These are phyloP conservation scores for Lepeophtheirus salmonis DNA, from an alignment of 1,140 invertebrate species.

Conservation along the genomic window DNA sequence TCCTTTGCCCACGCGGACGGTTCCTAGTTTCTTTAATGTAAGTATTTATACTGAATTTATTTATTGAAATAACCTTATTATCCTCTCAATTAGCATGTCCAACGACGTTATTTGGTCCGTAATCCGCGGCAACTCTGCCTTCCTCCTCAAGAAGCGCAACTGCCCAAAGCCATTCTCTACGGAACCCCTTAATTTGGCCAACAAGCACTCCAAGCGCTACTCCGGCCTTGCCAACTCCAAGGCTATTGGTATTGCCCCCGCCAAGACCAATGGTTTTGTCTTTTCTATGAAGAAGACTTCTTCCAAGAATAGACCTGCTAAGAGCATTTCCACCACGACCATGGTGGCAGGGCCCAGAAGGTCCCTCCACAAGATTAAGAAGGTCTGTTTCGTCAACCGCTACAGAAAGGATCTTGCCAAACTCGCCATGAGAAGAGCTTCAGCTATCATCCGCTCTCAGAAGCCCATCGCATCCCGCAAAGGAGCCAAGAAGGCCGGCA, in stretches of 20 bases:
- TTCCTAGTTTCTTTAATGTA: background rate
- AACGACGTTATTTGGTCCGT: conserved; percentile 13
- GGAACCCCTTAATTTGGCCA: conserved; percentile 10
- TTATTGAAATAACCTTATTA: too few relatives aligned
- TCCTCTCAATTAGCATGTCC: too few relatives aligned
- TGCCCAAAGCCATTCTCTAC: conserved; percentile 16
- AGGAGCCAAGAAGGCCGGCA: conserved; percentile 4
- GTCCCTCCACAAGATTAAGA: conserved; percentile 8
- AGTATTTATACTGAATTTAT: too few relatives aligned
- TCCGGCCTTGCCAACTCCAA: conserved; percentile 6
- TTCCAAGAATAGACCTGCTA: background rate
- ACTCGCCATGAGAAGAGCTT: conserved; percentile 7
- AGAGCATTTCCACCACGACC: background rate
- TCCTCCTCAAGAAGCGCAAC: conserved; percentile 17
- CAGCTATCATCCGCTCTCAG: conserved; percentile 7
- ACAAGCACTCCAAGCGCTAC: conserved; percentile 14
- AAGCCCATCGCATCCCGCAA: conserved; percentile 8
- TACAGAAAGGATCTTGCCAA: conserved; percentile 16
- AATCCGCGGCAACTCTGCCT: conserved; percentile 8
- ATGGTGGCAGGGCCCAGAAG: conserved; percentile 3
- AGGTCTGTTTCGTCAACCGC: background rate
- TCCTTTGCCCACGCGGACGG: background rate
- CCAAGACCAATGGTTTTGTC: conserved; percentile 9
- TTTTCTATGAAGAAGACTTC: conserved; percentile 6
- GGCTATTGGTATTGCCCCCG: conserved; percentile 9